These are phyloP conservation scores for Semnopithecus entellus DNA, from an alignment of 2,113 vertebrate species.

Conservation along the genomic window DNA sequence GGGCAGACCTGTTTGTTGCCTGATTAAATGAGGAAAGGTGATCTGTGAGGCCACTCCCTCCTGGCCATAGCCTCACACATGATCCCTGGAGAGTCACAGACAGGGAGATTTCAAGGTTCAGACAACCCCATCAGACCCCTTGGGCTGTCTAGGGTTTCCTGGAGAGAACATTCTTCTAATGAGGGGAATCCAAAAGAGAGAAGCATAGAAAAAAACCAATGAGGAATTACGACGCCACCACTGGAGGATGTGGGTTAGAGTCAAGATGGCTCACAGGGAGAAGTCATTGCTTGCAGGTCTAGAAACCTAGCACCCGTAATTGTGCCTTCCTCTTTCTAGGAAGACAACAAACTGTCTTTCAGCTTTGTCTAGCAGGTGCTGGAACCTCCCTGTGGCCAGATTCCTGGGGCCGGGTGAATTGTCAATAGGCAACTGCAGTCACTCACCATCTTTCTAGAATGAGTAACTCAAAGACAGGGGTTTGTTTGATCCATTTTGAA, in stretches of 20 bases:
- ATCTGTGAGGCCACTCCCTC: not conserved
- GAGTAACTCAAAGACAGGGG: not conserved
- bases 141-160: not conserved
- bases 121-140: not conserved
- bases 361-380: not conserved
- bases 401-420: not conserved
- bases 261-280: not conserved
- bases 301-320: not conserved
- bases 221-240: not conserved
- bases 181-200: not conserved
- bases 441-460: conserved; percentile 40
- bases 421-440: conserved; percentile 8
- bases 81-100: not conserved
- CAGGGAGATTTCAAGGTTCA: not conserved
- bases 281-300: not conserved
- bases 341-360: not conserved
- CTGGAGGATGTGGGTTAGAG: not conserved
- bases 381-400: not conserved
- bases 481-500: conserved; percentile 16
- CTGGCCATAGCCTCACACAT: not conserved
- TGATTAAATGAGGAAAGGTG: not conserved
- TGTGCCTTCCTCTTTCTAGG: not conserved
- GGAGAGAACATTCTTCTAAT: not conserved
- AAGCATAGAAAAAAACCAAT: not conserved
- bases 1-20: not conserved